These are phyloP conservation scores for Xenopus laevis DNA, from an alignment of 2,113 vertebrate species.

Conservation along the genomic window DNA sequence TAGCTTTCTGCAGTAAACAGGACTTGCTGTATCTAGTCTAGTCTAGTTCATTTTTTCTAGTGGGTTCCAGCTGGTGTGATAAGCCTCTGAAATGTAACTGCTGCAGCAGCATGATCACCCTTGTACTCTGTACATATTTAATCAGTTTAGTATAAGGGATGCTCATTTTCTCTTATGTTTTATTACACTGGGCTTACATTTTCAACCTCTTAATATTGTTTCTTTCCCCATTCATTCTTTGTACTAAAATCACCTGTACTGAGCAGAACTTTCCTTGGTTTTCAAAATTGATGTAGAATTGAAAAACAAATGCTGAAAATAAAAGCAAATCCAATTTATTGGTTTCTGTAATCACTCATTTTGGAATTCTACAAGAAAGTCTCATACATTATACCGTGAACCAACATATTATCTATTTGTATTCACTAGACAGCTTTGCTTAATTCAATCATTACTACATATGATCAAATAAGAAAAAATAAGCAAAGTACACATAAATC, in stretches of 20 bases:
- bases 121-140: no score
- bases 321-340: slow-evolving; percentile 32
- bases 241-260: not conserved
- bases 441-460: slow-evolving; percentile 25
- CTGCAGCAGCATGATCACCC: no score
- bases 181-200: no score
- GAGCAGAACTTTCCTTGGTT: not conserved
- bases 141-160: no score
- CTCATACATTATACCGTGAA: slow-evolving; percentile 21
- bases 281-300: slow-evolving; percentile 25
- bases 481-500: slow-evolving; percentile 40
- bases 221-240: not conserved
- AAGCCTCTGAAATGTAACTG: no score
- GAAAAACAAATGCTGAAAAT: slow-evolving; percentile 16
- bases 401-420: slow-evolving; percentile 30
- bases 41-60: no score
- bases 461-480: slow-evolving; percentile 37
- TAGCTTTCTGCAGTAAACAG: no score
- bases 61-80: no score
- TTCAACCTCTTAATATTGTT: no score
- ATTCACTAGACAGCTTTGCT: slow-evolving; percentile 25
- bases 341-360: slow-evolving; percentile 22
- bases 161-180: no score
- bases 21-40: no score
- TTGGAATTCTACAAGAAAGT: slow-evolving; percentile 28